Evolutionary conservation across 1,140 invertebrate species (phyloP), one percentile per base, ranked within the genome.

Genomic region (Scaptomyza pallida): DNA sequence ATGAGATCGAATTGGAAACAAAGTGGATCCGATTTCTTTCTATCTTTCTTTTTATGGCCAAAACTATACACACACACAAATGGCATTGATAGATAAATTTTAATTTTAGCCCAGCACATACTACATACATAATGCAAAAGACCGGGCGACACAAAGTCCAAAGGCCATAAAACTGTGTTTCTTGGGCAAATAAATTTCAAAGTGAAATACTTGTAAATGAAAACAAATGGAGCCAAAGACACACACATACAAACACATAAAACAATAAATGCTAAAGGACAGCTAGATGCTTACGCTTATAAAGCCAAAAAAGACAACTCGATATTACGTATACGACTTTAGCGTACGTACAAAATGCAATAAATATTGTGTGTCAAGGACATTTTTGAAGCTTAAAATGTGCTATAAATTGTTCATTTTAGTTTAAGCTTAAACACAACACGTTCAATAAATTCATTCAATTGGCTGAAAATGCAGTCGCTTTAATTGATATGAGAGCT

Each of bases 201-300:
- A 86, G 82, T 78, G 81, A 88, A 86, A 86, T 86, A 86, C 81
- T 86, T 86, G 81, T 81, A 88, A 86, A 86, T 86, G 81, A 86
- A 86, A 86, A 86, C 81, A 86, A 86, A 86, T 86, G 82, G 85
- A 74, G 74, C 26, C 26, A 30, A 30, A 30, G 50, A 62, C 69
- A 80, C 45, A 73, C 16, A 48, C 43, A 56, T n/a, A n/a, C n/a
- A n/a, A n/a, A n/a, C n/a, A n/a, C n/a, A n/a, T n/a, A n/a, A n/a
- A n/a, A 51, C 40, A 48, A 60, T 41, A 75, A 86, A 77, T 63
- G 62, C 45, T 23, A 57, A 67, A 48, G 69, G 40, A 67, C 33
- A 72, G 74, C 45, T 15, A 30, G 26, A 30, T n/a, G 10, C 33
- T 35, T 40, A 21, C 19, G 50, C 19, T 56, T 35, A 43, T 13